phyloP scores from a whole-genome alignment of 2,113 vertebrate species.

The Thamnophis sirtalis region DNA sequence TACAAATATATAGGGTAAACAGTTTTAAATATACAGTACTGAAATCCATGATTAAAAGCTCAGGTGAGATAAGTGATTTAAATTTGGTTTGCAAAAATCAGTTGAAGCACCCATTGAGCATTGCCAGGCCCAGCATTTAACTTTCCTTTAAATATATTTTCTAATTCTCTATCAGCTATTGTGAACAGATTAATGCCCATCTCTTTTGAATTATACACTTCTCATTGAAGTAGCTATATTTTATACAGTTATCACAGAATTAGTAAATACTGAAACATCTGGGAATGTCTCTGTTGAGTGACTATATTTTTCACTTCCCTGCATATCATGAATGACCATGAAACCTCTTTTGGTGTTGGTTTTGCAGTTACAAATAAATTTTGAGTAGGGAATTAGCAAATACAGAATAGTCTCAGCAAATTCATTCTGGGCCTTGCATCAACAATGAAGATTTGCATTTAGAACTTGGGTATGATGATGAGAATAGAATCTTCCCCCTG shows the following conservation, averaged over 20 bases:
- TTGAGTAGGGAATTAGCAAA: neutral
- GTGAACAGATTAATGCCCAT: neutral
- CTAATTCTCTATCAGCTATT: neutral
- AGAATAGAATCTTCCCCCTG: neutral
- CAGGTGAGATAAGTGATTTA: neutral
- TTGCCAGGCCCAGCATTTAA: neutral
- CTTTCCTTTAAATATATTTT: neutral
- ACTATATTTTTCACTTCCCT: neutral
- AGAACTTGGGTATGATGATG: neutral
- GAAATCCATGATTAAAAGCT: neutral
- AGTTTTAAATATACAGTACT: neutral
- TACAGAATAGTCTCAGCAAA: neutral
- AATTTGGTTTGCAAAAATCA: neutral
- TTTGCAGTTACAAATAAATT: neutral
- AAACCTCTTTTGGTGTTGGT: neutral
- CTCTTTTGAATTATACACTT: neutral
- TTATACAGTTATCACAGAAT: neutral
- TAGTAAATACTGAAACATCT: neutral
- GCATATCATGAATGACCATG: neutral
- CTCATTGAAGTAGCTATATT: neutral
- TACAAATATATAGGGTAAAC: neutral
- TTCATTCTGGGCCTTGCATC: slow-evolving; percentile 17
- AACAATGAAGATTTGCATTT: slow-evolving; percentile 32
- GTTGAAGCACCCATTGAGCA: neutral
- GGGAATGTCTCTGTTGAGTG: neutral